These are phyloP conservation scores for Pleuronectes platessa DNA, from an alignment of 2,113 vertebrate species.

Conservation along the genomic window DNA sequence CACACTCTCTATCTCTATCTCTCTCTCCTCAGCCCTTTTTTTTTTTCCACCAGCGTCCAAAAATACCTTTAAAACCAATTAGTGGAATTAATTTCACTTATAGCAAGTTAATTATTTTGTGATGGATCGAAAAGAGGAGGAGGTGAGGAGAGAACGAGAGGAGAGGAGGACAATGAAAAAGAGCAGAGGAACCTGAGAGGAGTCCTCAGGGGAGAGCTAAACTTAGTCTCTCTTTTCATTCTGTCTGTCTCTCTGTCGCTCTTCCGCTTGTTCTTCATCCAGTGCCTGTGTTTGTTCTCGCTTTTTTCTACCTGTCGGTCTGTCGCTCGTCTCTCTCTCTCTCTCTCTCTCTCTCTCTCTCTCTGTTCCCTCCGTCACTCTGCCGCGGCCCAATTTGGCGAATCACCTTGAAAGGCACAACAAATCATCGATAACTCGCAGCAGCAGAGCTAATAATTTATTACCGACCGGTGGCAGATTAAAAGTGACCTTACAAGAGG, in stretches of 20 bases:
- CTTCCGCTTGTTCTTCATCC: constrained; percentile 40
- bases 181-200: constrained; percentile 74
- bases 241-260: constrained; percentile 53
- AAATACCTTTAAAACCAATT: constrained; percentile 87
- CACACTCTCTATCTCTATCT: neutral
- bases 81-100: constrained; percentile 88
- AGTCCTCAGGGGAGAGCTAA: constrained; percentile 81
- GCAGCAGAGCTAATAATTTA: constrained; percentile 51
- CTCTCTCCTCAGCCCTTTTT: constrained; percentile 49
- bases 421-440: constrained; percentile 46
- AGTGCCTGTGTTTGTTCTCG: constrained; percentile 32
- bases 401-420: constrained; percentile 4
- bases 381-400: neutral
- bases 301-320: constrained; percentile 18
- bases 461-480: constrained; percentile 2
- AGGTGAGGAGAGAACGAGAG: constrained; percentile 66
- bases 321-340: neutral
- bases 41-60: constrained; percentile 64
- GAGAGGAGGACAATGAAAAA: constrained; percentile 68
- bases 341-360: neutral
- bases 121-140: constrained; percentile 77
- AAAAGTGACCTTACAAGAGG: constrained; percentile 8
- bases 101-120: constrained; percentile 88
- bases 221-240: constrained; percentile 73
- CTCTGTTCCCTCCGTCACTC: constrained; percentile 9